A percentile compares a stretch with the other conserved stretches of the same genome.
phyloP scores from a whole-genome alignment of 2,888 invertebrate genomes.

The Ectobius pallidus region DNA sequence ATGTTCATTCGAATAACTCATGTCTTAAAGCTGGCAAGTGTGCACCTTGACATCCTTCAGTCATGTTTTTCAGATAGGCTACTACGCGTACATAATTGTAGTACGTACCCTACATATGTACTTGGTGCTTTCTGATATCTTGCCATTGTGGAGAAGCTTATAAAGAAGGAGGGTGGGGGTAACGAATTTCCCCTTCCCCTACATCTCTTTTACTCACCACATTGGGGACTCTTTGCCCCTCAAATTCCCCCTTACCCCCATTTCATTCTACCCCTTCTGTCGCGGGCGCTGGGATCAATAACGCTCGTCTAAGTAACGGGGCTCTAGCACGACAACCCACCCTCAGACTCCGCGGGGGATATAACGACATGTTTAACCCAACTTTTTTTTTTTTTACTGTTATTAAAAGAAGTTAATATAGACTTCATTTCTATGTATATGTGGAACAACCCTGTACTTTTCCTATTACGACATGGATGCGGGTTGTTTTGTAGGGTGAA shows the following conservation, averaged over 20 bases:
- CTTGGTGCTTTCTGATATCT: slow-evolving; percentile 18
- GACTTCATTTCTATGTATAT: slow-evolving; percentile 11
- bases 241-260: not conserved
- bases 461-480: not conserved
- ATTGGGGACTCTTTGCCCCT: not conserved
- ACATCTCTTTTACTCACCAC: slow-evolving; percentile 17
- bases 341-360: not conserved
- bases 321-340: slow-evolving; percentile 20
- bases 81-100: too few relatives aligned
- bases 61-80: too few relatives aligned
- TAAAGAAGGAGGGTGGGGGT: not conserved
- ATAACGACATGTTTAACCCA: slow-evolving; percentile 28
- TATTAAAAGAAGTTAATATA: slow-evolving; percentile 31
- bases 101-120: too few relatives aligned
- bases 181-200: slow-evolving; percentile 4
- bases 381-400: slow-evolving; percentile 11
- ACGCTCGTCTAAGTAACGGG: slow-evolving; percentile 25
- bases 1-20: too few relatives aligned
- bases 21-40: too few relatives aligned
- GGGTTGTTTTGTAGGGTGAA: not conserved
- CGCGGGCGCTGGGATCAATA: slow-evolving; percentile 22
- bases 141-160: slow-evolving; percentile 2
- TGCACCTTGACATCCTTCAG: too few relatives aligned
- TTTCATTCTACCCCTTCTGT: slow-evolving; percentile 10
- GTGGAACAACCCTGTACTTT: not conserved